Evolutionary conservation across 2,113 vertebrate genomes (phyloP).

Genomic region (Nerophis ophidion): DNA sequence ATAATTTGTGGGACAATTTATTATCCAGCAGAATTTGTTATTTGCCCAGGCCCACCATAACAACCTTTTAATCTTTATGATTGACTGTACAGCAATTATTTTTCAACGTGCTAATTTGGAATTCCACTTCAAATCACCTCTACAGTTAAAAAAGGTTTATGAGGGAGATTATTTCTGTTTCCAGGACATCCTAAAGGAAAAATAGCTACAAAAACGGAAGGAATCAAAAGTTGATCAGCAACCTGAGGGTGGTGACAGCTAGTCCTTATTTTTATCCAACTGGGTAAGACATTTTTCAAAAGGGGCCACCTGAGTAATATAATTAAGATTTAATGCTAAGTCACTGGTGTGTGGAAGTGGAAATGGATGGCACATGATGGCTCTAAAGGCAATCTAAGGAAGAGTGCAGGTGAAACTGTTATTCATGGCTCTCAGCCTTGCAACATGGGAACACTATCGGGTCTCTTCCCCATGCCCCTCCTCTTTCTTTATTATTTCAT

Average conservation of each 20-base stretch:
- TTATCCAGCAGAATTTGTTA: too few species aligned
- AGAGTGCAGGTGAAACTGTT: constrained; percentile 31
- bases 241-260: not conserved
- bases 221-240: not conserved
- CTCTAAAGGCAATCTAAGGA: constrained; percentile 33
- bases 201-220: too few species aligned
- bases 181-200: too few species aligned
- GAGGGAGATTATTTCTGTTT: too few species aligned
- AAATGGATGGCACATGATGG: constrained; percentile 37
- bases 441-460: constrained; percentile 52
- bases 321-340: constrained; percentile 48
- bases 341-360: constrained; percentile 11
- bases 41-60: too few species aligned
- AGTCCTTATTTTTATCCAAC: not conserved
- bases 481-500: constrained; percentile 39
- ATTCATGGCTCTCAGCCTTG: constrained; percentile 16
- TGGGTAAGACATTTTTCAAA: constrained; percentile 1
- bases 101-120: too few species aligned
- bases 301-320: constrained; percentile 13
- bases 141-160: too few species aligned
- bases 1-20: too few species aligned
- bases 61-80: too few species aligned
- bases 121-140: too few species aligned
- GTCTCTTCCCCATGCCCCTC: constrained; percentile 10
- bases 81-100: too few species aligned